Base-by-base conservation (phyloP, 2,888 invertebrate genomes). In the Pandemis heparana region DNA sequence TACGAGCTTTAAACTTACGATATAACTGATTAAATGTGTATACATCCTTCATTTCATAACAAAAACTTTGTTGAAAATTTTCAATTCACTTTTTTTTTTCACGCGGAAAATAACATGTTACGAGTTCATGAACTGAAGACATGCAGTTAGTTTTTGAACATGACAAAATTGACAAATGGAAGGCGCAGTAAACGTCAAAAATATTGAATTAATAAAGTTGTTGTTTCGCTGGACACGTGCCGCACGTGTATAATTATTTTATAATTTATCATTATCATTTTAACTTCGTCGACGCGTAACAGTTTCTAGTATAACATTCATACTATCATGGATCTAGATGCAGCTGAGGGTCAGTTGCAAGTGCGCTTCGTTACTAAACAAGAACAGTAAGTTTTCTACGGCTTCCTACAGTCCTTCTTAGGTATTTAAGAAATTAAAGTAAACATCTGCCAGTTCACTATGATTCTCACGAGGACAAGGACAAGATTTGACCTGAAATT, bases 301-400 rank as follows among this genome's bases (percentile, higher is more conserved):
- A 51, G 18, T 56, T 79, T 32, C 3, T 32, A 32, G 23, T 32
- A 32, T 59, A 9, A 46, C 12, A 18, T 32, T 39, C n/a, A 56
- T 48, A 74, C 39, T 12, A 46, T 14, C 75, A 92, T 92, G 92
- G 83, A 87, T 51, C 77, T 77, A 23, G 90, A 91, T 70, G 74
- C 81, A 66, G 73, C 81, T 72, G 93, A 94, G 85, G 95, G 95
- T 43, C 97, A 97, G 86, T 88, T 97, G 73, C 97, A 97, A 95
- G 96, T 97, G 75, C 95, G 96, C 82, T 96, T 98, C 80, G 90
- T 96, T 76, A 98, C 97, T 14, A 98, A 97, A 92, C 97, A 98
- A 86, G 95, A 96, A 87, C 95, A 96, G 98, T 97, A 92, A 95
- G 97, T 95, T 69, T 60, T n/a, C 5, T 16, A 23, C 16, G 23